Base-by-base conservation (phyloP, 2,888 invertebrate species). In the Dione vanillae region DNA sequence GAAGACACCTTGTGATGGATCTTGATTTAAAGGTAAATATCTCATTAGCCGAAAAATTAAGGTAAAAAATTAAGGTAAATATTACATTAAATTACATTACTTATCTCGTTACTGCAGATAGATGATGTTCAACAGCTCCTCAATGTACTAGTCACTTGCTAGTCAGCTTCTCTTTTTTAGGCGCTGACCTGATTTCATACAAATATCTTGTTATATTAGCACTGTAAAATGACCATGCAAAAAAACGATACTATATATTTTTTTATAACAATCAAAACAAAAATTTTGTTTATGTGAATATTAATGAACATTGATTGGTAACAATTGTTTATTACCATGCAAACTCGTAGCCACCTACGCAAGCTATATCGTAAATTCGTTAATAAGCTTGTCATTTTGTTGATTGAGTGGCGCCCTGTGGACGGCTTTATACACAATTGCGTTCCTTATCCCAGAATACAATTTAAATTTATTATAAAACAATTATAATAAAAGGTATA, bases 1-100 rank as follows among this genome's bases (percentile, higher is more conserved):
- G 99, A 67, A 96, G 97, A 85, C 99, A 99, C 92, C 95, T 99
- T 79, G 99, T 99, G 70, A 96, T 97, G 92, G 98, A 99, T 94
- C 94, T 99, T 83, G 98, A 98, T 90, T 93, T 95, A 69, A 95
- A 95, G 94, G 95, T 95, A 76, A 78, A 78, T 45, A 47, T n/a
- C 56, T 40, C 40, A 12, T 35, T 66, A n/a, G n/a, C n/a, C n/a
- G n/a, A n/a, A n/a, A n/a, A n/a, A n/a, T n/a, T n/a, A n/a, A n/a
- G n/a, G n/a, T n/a, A n/a, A n/a, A n/a, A n/a, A n/a, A n/a, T n/a
- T n/a, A n/a, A n/a, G n/a, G n/a, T n/a, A n/a, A n/a, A n/a, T n/a
- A n/a, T n/a, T n/a, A n/a, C n/a, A n/a, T n/a, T n/a, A n/a, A n/a
- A n/a, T n/a, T n/a, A n/a, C n/a, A n/a, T n/a, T n/a, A n/a, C n/a